phyloP scores from a whole-genome alignment of 2,797 vertebrate genomes.

The Prionace glauca region DNA sequence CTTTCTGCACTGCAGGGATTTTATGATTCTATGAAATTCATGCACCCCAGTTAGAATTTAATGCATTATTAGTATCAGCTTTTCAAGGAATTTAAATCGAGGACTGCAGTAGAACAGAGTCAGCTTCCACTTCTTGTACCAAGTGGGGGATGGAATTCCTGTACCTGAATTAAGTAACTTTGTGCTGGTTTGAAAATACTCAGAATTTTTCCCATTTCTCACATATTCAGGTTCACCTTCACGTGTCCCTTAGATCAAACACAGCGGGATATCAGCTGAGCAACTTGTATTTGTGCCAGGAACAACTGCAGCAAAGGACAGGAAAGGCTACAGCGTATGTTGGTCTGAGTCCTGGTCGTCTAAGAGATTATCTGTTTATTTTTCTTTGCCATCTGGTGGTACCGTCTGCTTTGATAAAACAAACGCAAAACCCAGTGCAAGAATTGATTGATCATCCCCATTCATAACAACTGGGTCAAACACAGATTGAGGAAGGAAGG shows the following conservation, averaged over 20 bases:
- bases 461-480: background rate
- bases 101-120: background rate
- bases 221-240: background rate
- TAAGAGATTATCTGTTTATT: background rate
- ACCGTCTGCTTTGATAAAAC: background rate
- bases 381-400: background rate
- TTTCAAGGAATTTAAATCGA: background rate
- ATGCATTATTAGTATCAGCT: background rate
- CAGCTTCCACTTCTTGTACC: background rate
- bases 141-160: background rate
- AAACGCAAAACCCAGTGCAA: background rate
- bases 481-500: background rate
- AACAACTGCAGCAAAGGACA: background rate
- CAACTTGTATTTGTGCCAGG: background rate
- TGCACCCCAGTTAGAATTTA: background rate
- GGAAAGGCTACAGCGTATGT: background rate
- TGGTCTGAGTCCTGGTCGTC: background rate
- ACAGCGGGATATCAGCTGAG: background rate
- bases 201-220: background rate
- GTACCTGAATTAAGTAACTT: background rate
- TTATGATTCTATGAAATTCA: background rate
- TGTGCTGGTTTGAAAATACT: background rate
- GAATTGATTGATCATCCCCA: background rate
- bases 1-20: too few species aligned
- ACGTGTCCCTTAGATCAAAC: background rate